Base-by-base conservation (phyloP, 2,797 vertebrate species). In the Masticophis lateralis region DNA sequence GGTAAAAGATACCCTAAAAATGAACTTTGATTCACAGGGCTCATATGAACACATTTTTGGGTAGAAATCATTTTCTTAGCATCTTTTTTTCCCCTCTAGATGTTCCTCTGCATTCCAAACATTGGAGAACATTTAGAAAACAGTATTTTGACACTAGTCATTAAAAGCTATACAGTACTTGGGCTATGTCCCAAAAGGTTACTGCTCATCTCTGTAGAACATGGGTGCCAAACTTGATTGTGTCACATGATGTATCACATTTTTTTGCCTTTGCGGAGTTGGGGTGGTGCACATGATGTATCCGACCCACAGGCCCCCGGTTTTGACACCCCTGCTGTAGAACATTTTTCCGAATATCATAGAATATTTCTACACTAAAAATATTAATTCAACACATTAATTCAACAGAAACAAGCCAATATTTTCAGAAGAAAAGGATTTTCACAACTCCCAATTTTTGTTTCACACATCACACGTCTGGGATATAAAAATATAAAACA, bases 171-270 rank as follows among this genome's bases (percentile, higher is more conserved):
- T 18, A 74, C 5, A 37, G n/a, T 37, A 79, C 37, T 22, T 18
- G 22, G 37, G n/a, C n/a, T 89, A 55, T 90, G 6, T 69, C 9
- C 0, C 18, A 14, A 25, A 60, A 51, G 18, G 27, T 13, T 9
- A 87, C n/a, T 57, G 66, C 8, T 20, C 6, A 56, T 37, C 16
- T 20, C 5, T 90, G 25, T 51, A 51, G 61, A 63, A 63, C n/a
- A 16, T 2, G 2, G n/a, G 63, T 32, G 63, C 5, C 28, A 32
- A 69, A 69, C 13, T 32, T 5, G 0, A 32, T 16, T 0, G 5
- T 2, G 2, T 69, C 5, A 69, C 5, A n/a, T 69, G 63, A 66
- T 14, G 12, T n/a, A 32, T 32, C n/a, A 32, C 12, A 0, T 69
- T 69, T 69, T 69, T 69, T 69, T 32, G n/a, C n/a, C 66, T 69